Base-by-base conservation (phyloP, 1,140 invertebrate species). In the Zophobas atratus region DNA sequence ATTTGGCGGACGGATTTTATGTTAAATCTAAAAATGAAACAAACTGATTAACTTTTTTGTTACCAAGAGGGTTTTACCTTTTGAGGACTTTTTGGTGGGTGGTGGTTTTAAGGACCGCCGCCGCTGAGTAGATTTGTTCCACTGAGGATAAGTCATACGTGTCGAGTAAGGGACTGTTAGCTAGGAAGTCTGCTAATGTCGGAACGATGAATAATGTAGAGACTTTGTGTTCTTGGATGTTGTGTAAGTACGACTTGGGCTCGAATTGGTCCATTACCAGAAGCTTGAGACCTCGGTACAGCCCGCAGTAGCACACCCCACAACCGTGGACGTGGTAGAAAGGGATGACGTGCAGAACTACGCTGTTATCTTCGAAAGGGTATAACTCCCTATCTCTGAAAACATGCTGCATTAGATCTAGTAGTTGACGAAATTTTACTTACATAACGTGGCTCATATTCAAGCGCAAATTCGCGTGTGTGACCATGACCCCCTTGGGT, bases 191-290 rank as follows among this genome's bases (percentile, higher is more conserved):
- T 63, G 90, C 81, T 1, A 92, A 77, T 1, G 91, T 89, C 20
- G 91, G 91, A 0, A 92, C 91, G 1, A 90, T 74, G 6, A 84
- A 83, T 6, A 91, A 67, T 48, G 85, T 79, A 35, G 84, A 55
- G 77, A 93, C 88, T 87, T 90, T 90, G 70, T 91, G 88, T 75
- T 89, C 86, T 83, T 88, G 80, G 57, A 89, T 87, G 1, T 87
- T 84, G 70, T 86, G 86, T 8, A 93, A 84, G 82, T 91, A 94
- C 0, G 86, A 39, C 46, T 91, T 85, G 3, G 89, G 86, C 1
- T 93, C 89, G 84, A 93, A 94, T 67, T 87, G 88, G 33, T 82
- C 5, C 32, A 87, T 48, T 53, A 83, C 84, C 3, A 86, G 82
- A 2, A 83, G 36, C 6, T 76, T 82, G 20, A 4, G 2, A 5